phyloP scores from a whole-genome alignment of 2,113 vertebrate genomes.

The Amphilophus citrinellus region DNA sequence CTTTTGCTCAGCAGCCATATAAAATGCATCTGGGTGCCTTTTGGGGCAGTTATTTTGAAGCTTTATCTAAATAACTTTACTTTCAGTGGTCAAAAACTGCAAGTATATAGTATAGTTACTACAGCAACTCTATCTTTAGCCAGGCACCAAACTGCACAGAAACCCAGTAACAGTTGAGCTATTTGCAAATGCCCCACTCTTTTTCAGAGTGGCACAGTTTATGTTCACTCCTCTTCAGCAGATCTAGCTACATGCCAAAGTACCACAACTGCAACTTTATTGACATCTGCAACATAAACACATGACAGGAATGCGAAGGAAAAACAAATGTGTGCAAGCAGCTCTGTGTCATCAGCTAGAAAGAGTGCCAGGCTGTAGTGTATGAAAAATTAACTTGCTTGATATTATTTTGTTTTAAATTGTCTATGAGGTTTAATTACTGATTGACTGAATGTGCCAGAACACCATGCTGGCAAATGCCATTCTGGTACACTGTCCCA shows the following conservation, averaged over 20 bases:
- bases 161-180: no score
- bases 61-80: not conserved
- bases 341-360: not conserved
- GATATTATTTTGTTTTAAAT: not conserved
- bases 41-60: not conserved
- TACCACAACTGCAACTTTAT: not conserved
- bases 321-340: not conserved
- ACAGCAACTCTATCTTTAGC: not conserved
- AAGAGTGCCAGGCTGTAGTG: not conserved
- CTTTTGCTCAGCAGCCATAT: not conserved
- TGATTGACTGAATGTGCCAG: not conserved
- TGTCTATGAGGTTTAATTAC: not conserved
- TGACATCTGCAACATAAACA: not conserved
- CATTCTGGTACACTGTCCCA: not conserved
- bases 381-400: not conserved
- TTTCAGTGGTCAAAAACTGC: not conserved
- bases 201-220: not conserved
- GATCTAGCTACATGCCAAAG: not conserved
- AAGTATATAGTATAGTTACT: not conserved
- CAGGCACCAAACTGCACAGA: no score
- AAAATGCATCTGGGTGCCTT: not conserved
- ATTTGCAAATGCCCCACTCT: not conserved
- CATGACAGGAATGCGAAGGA: not conserved
- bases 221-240: not conserved
- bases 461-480: not conserved